Base-by-base conservation (phyloP, 2,888 invertebrate genomes). In the Cosmopolites sordidus region DNA sequence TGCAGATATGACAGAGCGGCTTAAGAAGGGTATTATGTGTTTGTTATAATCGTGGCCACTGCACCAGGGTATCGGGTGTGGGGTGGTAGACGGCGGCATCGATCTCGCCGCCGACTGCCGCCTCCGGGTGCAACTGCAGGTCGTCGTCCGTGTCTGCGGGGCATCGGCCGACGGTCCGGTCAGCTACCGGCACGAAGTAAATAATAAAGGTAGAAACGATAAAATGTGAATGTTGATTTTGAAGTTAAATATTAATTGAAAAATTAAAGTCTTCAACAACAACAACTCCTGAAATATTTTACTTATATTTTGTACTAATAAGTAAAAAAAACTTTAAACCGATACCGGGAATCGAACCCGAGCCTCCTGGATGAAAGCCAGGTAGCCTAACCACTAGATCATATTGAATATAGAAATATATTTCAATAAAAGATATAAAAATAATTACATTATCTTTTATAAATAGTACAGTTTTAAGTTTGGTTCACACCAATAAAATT, bases 341-440 rank as follows among this genome's bases (percentile, higher is more conserved):
- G 76, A 73, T 78, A 78, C 78, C 78, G 77, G 77, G 79, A 79
- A 79, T 79, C 79, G 78, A 80, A 79, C 78, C 78, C 79, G 79
- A 77, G 78, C 78, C 79, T 79, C 77, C 79, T 79, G 78, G 78
- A 78, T 79, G 78, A 78, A 73, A 78, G 78, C 78, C 78, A 78
- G 78, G 75, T 78, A 79, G 79, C 77, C 78, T 79, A 78, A 75
- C 78, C 78, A 78, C 77, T 78, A 78, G 77, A 78, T 78, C 76
- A 78, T 78, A 78, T 72, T 75, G 76, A 75, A 76, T 57, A 37
- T 40, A 37, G 9, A 9, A 27, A 27, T 5, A 27, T 27, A 27
- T 27, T 27, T 27, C 6, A n/a, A n/a, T n/a, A n/a, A n/a, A n/a
- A n/a, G n/a, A n/a, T n/a, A n/a, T n/a, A n/a, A n/a, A n/a, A n/a